Base-by-base conservation (phyloP, 1,140 invertebrate species). In the Drosophila equinoxialis region DNA sequence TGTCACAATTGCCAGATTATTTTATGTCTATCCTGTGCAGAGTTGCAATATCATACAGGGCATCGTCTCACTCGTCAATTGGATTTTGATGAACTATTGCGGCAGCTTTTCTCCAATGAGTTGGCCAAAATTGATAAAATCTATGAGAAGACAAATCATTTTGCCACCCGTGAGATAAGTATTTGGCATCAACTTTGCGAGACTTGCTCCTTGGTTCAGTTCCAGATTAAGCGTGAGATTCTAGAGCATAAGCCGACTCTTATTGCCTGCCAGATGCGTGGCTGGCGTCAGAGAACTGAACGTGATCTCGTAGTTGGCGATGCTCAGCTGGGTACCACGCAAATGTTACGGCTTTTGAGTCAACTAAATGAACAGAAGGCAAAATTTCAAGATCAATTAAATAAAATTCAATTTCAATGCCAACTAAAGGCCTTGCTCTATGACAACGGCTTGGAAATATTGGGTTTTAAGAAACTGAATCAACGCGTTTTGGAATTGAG, bases 21-120 rank as follows among this genome's bases (percentile, higher is more conserved):
- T 23, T 92, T 96, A 13, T 96, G 96, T 80, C 93, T 94, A 68
- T 95, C 94, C 6, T 96, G 96, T 84, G 94, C 95, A 3, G 93
- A 93, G 14, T 94, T 94, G 8, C 93, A 93, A 54, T 94, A 95
- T 62, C 95, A 96, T 74, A 91, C 93, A 3, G 93, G 92, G 20
- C 95, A 96, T 92, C 94, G 94, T 90, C 93, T 96, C 39, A 95
- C 95, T 92, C 94, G 95, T 69, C 94, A 95, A 78, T 93, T 92
- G 73, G 95, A 96, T 92, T 94, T 95, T 71, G 94, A 94, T 92
- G 95, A 95, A 74, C 93, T 95, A 73, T 92, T 96, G 61, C 93
- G 94, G 66, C 93, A 93, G 41, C 95, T 96, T 81, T 93, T 95
- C 76, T 93, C 93, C 83, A 90, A 92, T n/a, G 93, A 94, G 74